These are phyloP conservation scores for Sciurus carolinensis DNA, from an alignment of 2,797 vertebrate genomes.

Conservation along the genomic window DNA sequence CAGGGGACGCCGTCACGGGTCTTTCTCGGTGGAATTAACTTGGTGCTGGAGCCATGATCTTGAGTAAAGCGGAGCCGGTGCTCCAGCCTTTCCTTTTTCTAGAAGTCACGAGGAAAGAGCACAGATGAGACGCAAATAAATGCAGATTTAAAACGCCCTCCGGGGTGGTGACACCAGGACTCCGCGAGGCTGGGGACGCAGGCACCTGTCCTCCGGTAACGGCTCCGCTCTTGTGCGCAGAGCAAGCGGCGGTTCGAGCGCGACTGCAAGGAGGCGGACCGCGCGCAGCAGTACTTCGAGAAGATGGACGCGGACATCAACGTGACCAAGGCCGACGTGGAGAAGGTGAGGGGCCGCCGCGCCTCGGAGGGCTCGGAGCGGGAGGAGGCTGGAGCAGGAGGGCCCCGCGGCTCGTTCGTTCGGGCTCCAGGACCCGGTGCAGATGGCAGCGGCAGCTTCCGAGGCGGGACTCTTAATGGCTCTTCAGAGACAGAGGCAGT, in stretches of 20 bases:
- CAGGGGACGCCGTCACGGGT: background rate
- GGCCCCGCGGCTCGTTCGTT: background rate
- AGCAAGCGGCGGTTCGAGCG: conserved; percentile 96
- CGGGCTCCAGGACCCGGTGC: background rate
- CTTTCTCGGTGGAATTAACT: background rate
- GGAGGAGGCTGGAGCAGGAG: too few relatives aligned
- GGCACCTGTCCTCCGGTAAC: too few relatives aligned
- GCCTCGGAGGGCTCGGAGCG: background rate
- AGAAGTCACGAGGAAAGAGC: background rate
- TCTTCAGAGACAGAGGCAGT: background rate
- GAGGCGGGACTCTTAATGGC: background rate
- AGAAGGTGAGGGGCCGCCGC: conserved; percentile 91
- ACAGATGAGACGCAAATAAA: background rate
- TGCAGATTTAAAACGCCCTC: background rate
- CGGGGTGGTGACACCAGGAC: background rate
- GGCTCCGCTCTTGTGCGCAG: conserved; percentile 73
- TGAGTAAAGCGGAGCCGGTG: background rate
- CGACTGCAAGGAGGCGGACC: conserved; percentile 97
- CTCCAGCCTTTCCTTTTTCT: background rate
- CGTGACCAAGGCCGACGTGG: conserved; percentile 97
- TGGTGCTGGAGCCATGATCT: background rate
- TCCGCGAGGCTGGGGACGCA: too few relatives aligned
- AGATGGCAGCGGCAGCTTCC: too few relatives aligned
- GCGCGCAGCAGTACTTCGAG: conserved; percentile 97
- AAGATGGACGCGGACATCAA: conserved; percentile 98